phyloP scores from a whole-genome alignment of 2,797 vertebrate species.

The Knipowitschia caucasica region DNA sequence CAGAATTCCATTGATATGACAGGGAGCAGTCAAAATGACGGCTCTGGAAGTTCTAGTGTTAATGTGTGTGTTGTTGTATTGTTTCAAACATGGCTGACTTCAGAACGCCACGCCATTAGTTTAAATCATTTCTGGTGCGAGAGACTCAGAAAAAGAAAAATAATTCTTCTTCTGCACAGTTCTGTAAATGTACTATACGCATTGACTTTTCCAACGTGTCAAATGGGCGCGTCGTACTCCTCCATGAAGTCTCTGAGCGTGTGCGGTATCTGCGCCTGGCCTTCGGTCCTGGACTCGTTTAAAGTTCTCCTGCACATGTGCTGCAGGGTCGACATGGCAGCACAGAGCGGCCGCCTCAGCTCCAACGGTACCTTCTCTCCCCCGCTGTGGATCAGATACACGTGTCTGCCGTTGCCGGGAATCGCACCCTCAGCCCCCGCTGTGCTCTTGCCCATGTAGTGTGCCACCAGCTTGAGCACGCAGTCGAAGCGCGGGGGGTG shows the following conservation, averaged over 20 bases:
- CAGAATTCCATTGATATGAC: too few relatives aligned
- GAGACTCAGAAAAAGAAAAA: too few relatives aligned
- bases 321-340: constrained; percentile 88
- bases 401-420: constrained; percentile 63
- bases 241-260: constrained; percentile 91
- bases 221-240: constrained; percentile 94
- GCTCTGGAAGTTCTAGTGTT: too few relatives aligned
- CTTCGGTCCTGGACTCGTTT: constrained; percentile 80
- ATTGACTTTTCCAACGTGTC: constrained; percentile 41
- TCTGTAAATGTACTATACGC: background rate
- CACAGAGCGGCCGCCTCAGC: constrained; percentile 84
- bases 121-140: too few relatives aligned
- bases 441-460: constrained; percentile 85
- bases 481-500: constrained; percentile 90
- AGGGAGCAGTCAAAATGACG: too few relatives aligned
- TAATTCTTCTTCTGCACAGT: too few relatives aligned
- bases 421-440: constrained; percentile 11
- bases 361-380: constrained; percentile 92
- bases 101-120: too few relatives aligned
- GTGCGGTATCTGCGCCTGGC: constrained; percentile 78
- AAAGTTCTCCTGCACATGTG: constrained; percentile 95
- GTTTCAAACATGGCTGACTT: too few relatives aligned
- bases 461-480: constrained; percentile 91
- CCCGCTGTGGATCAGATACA: constrained; percentile 90
- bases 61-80: too few relatives aligned